These are phyloP conservation scores for Palythoa grandis DNA, from an alignment of 92 coral and sea anemone genomes.

Conservation along the genomic window DNA sequence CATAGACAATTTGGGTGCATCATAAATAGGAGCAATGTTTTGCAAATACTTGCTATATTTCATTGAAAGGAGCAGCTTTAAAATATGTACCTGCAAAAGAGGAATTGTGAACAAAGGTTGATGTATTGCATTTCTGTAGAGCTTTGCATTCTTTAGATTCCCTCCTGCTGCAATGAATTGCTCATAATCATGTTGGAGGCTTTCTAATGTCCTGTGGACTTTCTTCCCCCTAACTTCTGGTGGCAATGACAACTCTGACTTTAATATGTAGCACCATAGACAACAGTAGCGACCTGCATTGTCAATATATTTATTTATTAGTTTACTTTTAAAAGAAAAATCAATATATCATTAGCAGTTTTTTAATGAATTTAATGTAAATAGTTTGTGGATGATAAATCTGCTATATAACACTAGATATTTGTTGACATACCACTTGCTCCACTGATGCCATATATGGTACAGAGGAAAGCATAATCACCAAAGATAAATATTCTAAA, in stretches of 20 bases:
- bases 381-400: background rate
- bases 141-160: constrained; percentile 18
- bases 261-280: constrained; percentile 14
- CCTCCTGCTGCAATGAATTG: constrained; percentile 26
- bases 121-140: constrained; percentile 4
- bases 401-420: background rate
- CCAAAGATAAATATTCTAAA: constrained; percentile 42
- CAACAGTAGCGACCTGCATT: constrained; percentile 40
- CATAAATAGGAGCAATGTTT: background rate
- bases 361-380: background rate
- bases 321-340: background rate
- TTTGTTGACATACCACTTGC: constrained; percentile 38
- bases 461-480: constrained; percentile 49
- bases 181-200: background rate
- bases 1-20: background rate
- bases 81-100: background rate
- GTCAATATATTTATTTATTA: constrained; percentile 3
- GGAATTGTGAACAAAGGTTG: constrained; percentile 11
- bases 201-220: background rate
- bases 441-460: constrained; percentile 41
- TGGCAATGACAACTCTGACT: constrained; percentile 10
- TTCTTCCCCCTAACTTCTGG: constrained; percentile 22
- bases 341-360: background rate
- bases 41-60: background rate
- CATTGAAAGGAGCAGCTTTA: background rate